phyloP scores from a whole-genome alignment of 2,113 vertebrate genomes.

The Hemichromis elongatus region DNA sequence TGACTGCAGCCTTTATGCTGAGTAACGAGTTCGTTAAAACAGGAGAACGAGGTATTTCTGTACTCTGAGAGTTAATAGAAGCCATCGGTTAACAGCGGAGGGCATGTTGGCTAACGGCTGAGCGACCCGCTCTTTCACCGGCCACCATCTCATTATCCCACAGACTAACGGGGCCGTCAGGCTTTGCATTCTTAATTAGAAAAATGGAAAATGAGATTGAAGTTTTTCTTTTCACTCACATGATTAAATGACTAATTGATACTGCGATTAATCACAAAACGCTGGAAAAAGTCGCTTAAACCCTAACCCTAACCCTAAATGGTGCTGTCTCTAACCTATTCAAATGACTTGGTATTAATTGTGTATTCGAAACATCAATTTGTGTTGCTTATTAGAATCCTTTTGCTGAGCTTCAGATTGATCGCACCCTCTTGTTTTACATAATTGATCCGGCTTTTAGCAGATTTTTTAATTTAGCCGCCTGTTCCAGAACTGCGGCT shows the following conservation, averaged over 20 bases:
- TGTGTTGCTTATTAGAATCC: neutral
- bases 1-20: neutral
- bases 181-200: neutral
- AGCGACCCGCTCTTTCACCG: neutral
- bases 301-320: too few species aligned
- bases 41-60: neutral
- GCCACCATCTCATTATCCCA: neutral
- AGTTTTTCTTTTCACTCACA: neutral
- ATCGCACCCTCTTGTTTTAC: neutral
- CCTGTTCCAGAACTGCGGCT: neutral
- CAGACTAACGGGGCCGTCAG: neutral
- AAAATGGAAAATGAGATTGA: constrained; percentile 6
- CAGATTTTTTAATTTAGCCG: neutral
- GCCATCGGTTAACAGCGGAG: neutral
- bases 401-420: neutral
- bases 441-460: constrained; percentile 18
- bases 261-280: constrained; percentile 11
- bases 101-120: neutral
- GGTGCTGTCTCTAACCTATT: constrained; percentile 9
- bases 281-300: neutral
- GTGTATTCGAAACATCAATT: constrained; percentile 17
- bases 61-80: neutral
- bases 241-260: constrained; percentile 34
- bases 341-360: constrained; percentile 14
- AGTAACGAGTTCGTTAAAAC: neutral